These are phyloP conservation scores for Lates japonicus DNA, from an alignment of 2,797 vertebrate species.

Conservation along the genomic window DNA sequence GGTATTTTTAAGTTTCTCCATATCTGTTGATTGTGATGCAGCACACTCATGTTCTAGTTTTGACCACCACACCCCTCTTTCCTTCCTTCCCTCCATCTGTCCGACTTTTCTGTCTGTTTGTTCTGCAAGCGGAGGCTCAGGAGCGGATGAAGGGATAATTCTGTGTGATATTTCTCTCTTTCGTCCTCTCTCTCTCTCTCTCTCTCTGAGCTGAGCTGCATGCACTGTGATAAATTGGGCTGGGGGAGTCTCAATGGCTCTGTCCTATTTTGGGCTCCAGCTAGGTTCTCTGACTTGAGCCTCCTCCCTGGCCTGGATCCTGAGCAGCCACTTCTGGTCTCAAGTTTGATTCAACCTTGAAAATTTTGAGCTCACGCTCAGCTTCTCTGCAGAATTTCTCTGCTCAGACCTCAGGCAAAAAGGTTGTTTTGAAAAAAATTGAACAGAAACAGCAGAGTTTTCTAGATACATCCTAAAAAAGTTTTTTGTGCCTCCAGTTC, in stretches of 20 bases:
- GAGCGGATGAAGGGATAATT: conserved; percentile 66
- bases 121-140: conserved; percentile 33
- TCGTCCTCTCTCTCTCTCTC: conserved; percentile 35
- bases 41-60: conserved; percentile 29
- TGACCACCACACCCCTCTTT: conserved; percentile 22
- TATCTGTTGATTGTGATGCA: conserved; percentile 27
- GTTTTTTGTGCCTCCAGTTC: background rate
- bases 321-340: conserved; percentile 44
- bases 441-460: background rate
- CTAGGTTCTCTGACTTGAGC: conserved; percentile 64
- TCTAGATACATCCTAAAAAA: background rate
- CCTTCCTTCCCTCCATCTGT: conserved; percentile 31
- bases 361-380: conserved; percentile 33
- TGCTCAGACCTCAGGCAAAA: background rate
- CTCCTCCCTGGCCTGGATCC: conserved; percentile 60
- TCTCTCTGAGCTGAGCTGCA: conserved; percentile 54
- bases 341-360: conserved; percentile 56
- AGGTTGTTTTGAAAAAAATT: background rate
- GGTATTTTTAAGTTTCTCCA: conserved; percentile 28
- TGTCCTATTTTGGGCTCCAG: conserved; percentile 80
- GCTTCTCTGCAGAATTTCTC: conserved; percentile 1
- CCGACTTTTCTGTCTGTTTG: conserved; percentile 45
- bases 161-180: conserved; percentile 67
- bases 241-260: conserved; percentile 77
- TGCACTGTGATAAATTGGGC: conserved; percentile 72